A percentile compares a stretch with the other conserved stretches of the same genome.
phyloP scores from a whole-genome alignment of 2,888 invertebrate species.

The Rotaria macrura region DNA sequence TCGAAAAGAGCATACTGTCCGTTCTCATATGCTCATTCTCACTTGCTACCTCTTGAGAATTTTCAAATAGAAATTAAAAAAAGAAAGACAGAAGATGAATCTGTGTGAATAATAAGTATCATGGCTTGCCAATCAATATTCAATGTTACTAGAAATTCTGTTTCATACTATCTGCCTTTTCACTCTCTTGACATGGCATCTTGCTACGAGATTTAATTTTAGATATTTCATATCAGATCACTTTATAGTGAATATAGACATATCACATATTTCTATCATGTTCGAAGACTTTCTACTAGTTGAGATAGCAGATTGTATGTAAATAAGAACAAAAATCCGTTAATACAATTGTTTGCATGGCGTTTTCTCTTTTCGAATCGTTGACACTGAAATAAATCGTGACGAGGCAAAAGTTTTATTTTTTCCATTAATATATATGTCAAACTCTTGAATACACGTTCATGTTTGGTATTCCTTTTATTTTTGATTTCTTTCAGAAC shows the following conservation, averaged over 20 bases:
- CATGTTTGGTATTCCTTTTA: not conserved
- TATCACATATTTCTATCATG: no score
- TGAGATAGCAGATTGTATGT: no score
- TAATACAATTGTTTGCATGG: no score
- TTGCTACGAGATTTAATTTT: not conserved
- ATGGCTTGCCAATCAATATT: not conserved
- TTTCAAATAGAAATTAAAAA: not conserved
- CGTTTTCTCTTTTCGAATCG: no score
- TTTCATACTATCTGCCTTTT: no score
- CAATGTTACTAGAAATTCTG: not conserved
- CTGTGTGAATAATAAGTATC: not conserved
- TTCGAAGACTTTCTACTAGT: no score
- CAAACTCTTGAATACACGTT: not conserved
- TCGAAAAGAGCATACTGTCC: not conserved
- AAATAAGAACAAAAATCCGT: no score
- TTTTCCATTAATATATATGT: not conserved
- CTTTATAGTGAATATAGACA: no score
- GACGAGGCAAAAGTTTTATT: no score
- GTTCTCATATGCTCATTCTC: not conserved
- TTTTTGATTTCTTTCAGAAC: not conserved
- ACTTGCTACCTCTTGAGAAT: not conserved
- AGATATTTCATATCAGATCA: no score
- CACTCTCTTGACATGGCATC: not conserved
- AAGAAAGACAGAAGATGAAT: not conserved
- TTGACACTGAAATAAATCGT: no score